Evolutionary conservation across 1,140 invertebrate species (phyloP).

Genomic region (Bombus affinis): DNA sequence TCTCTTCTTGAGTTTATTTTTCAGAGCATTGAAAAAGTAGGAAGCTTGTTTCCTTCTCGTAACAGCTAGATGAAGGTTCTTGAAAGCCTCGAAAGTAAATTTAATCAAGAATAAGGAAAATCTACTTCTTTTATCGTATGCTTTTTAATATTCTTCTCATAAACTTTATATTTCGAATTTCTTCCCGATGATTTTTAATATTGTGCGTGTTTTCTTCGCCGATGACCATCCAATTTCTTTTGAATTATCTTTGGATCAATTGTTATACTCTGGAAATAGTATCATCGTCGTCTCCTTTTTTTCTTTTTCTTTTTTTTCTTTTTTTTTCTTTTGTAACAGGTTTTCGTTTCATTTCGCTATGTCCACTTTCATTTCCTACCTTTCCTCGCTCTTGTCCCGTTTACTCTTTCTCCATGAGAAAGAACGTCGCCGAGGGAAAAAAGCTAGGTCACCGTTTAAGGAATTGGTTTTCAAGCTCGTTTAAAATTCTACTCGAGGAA

Average conservation of each 20-base stretch:
- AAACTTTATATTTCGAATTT: neutral
- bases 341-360: slow-evolving; percentile 23
- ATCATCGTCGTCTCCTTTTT: neutral
- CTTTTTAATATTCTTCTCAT: neutral
- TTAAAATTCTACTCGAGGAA: slow-evolving; percentile 23
- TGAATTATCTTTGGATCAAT: neutral
- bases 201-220: neutral
- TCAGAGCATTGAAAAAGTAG: neutral
- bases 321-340: neutral
- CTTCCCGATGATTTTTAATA: neutral
- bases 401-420: neutral
- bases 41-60: neutral
- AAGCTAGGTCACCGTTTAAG: slow-evolving; percentile 20
- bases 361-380: slow-evolving; percentile 8
- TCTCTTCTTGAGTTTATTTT: neutral
- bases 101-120: neutral
- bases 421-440: neutral
- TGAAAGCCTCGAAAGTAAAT: neutral
- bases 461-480: slow-evolving; percentile 21
- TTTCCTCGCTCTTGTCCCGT: no score
- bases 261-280: neutral
- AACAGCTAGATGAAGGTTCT: neutral
- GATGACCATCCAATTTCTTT: no score
- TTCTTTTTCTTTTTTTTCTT: no score
- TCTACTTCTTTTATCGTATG: neutral